These are phyloP conservation scores for Enteromius viviparus DNA, from an alignment of 2,797 vertebrate species.

Conservation along the genomic window DNA sequence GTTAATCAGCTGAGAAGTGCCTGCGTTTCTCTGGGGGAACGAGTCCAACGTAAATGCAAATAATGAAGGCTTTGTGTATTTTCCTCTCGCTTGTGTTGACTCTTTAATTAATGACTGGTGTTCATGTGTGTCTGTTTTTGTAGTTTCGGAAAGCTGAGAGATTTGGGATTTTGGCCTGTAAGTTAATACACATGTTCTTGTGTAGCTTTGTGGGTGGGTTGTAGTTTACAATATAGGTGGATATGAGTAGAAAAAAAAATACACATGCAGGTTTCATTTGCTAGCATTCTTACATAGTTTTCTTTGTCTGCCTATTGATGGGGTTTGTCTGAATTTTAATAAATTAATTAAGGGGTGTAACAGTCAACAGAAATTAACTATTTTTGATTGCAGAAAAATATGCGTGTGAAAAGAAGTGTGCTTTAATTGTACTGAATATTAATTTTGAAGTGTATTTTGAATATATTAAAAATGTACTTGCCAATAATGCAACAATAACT, in stretches of 20 bases:
- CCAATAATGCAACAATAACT: background rate
- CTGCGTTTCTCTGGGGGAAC: constrained; percentile 51
- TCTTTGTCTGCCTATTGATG: background rate
- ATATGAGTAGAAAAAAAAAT: background rate
- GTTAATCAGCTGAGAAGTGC: constrained; percentile 59
- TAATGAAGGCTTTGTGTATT: constrained; percentile 60
- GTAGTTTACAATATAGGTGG: background rate
- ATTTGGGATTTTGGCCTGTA: constrained; percentile 10
- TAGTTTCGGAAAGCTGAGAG: constrained; percentile 31
- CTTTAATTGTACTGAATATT: background rate
- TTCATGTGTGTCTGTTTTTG: constrained; percentile 38
- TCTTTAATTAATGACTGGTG: constrained; percentile 51
- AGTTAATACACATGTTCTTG: constrained; percentile 22
- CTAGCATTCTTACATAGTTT: background rate
- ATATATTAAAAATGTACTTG: background rate
- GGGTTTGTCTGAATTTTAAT: background rate
- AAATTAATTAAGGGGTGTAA: background rate
- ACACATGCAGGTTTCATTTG: background rate
- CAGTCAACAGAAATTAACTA: background rate
- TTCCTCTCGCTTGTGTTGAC: constrained; percentile 37
- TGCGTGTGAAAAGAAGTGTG: background rate
- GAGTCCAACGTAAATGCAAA: constrained; percentile 49
- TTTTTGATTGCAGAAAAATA: background rate
- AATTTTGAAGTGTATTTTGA: background rate
- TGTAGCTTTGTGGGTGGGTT: constrained; percentile 46